Conservation (phyloP, 2,888 invertebrate genomes). For the Parapristionchus giblindavisi region DNA sequence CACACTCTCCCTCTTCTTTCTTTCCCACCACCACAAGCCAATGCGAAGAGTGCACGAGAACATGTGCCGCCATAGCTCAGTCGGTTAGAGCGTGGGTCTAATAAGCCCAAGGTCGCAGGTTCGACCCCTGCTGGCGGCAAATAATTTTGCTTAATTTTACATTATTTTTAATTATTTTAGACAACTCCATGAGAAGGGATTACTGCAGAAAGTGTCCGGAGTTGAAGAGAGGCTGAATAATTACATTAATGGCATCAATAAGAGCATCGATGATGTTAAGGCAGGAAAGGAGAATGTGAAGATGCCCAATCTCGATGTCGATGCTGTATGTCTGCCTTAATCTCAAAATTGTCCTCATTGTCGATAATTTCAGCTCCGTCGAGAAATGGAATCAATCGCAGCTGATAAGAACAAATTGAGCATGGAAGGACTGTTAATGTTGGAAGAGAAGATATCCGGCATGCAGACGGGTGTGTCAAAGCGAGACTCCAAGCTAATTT, state of each 20-base stretch:
- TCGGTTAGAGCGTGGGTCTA: slow-evolving; percentile 47
- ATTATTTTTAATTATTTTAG: slow-evolving; percentile 44
- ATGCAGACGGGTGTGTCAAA: slow-evolving; percentile 62
- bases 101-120: slow-evolving; percentile 48
- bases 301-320: slow-evolving; percentile 63
- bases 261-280: slow-evolving; percentile 64
- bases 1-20: not conserved
- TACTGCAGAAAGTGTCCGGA: slow-evolving; percentile 63
- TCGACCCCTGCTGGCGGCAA: slow-evolving; percentile 42
- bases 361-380: slow-evolving; percentile 54
- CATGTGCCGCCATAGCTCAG: slow-evolving; percentile 43
- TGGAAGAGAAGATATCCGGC: slow-evolving; percentile 67
- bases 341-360: not conserved
- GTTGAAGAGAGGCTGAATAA: slow-evolving; percentile 60
- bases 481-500: no score
- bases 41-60: not conserved
- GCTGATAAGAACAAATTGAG: slow-evolving; percentile 68
- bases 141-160: not conserved
- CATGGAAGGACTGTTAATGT: slow-evolving; percentile 68
- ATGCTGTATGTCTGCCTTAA: slow-evolving; percentile 53
- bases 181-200: slow-evolving; percentile 67
- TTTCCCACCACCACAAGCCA: not conserved
- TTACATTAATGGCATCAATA: slow-evolving; percentile 59
- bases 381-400: slow-evolving; percentile 68
- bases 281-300: slow-evolving; percentile 60